Evolutionary conservation across 1,140 invertebrate species (phyloP).

Genomic region (Drosophila cardini): DNA sequence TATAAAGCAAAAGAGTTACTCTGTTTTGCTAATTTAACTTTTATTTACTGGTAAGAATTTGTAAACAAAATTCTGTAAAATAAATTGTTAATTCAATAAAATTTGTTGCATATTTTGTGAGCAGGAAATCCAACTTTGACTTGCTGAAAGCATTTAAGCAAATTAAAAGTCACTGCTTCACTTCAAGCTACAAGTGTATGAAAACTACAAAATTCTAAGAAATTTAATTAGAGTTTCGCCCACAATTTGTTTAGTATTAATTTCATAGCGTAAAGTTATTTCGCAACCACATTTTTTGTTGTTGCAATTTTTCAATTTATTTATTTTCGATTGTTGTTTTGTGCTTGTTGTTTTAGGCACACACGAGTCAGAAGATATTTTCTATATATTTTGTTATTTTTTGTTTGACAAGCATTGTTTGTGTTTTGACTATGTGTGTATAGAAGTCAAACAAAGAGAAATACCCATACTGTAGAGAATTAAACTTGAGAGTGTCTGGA

Average conservation of each 20-base stretch:
- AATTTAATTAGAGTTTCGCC: background rate
- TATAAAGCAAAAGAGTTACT: no score
- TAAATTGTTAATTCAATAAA: no score
- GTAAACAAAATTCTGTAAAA: no score
- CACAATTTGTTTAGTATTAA: conserved; percentile 10
- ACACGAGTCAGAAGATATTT: conserved; percentile 14
- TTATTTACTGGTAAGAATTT: no score
- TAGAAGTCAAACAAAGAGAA: conserved; percentile 10
- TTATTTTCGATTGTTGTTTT: conserved; percentile 40
- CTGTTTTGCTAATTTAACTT: no score
- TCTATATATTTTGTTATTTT: conserved; percentile 30
- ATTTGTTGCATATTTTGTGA: no score
- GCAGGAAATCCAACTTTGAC: no score
- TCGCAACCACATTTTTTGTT: background rate
- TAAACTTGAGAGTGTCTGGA: background rate
- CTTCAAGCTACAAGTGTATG: no score
- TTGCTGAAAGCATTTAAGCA: no score
- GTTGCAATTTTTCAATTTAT: conserved; percentile 19
- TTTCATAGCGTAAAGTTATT: conserved; percentile 24
- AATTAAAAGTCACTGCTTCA: no score
- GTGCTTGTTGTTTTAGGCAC: conserved; percentile 30
- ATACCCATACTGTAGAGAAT: conserved; percentile 17
- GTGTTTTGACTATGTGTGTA: conserved; percentile 9
- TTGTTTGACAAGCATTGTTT: conserved; percentile 35
- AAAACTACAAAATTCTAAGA: background rate